Conservation (phyloP, 2,797 vertebrate species). For the Eptatretus atami region DNA sequence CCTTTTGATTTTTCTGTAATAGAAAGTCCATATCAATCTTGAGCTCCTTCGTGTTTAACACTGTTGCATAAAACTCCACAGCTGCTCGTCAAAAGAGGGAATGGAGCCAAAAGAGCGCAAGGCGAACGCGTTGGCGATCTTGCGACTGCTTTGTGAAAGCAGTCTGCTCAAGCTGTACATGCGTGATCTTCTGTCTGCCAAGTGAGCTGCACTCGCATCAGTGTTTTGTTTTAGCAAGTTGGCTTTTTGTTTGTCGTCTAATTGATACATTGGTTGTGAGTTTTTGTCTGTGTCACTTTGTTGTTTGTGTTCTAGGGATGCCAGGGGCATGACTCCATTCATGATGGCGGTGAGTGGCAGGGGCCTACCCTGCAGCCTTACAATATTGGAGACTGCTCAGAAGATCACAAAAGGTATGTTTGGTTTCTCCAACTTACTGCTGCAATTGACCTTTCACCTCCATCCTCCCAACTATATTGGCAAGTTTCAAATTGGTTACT, state of each 20-base stretch:
- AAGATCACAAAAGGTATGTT: conserved; percentile 70
- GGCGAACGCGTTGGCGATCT: conserved; percentile 79
- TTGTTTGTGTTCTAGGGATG: conserved; percentile 30
- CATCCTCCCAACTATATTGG: too few relatives aligned
- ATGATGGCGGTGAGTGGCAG: conserved; percentile 90
- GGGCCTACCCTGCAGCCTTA: conserved; percentile 89
- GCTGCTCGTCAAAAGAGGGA: conserved; percentile 56
- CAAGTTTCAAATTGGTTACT: too few relatives aligned
- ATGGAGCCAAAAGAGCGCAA: conserved; percentile 93
- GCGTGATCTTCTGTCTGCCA: conserved; percentile 66
- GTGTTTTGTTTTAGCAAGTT: not conserved
- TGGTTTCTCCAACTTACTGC: not conserved
- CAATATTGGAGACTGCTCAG: conserved; percentile 82
- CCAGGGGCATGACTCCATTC: conserved; percentile 92
- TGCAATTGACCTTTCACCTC: too few relatives aligned
- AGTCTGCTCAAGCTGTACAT: conserved; percentile 67
- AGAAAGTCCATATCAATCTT: not conserved
- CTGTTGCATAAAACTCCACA: conserved; percentile 8
- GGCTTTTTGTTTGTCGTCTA: conserved; percentile 1
- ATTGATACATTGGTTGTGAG: too few relatives aligned
- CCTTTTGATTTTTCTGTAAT: too few relatives aligned
- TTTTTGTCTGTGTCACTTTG: not conserved
- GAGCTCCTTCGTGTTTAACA: too few relatives aligned
- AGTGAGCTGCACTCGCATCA: conserved; percentile 19
- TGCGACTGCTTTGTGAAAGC: conserved; percentile 83